Percentiles rank a stretch among this genome's conserved stretches.
phyloP scores from a whole-genome alignment of 2,113 vertebrate genomes.

The Polyodon spathula region DNA sequence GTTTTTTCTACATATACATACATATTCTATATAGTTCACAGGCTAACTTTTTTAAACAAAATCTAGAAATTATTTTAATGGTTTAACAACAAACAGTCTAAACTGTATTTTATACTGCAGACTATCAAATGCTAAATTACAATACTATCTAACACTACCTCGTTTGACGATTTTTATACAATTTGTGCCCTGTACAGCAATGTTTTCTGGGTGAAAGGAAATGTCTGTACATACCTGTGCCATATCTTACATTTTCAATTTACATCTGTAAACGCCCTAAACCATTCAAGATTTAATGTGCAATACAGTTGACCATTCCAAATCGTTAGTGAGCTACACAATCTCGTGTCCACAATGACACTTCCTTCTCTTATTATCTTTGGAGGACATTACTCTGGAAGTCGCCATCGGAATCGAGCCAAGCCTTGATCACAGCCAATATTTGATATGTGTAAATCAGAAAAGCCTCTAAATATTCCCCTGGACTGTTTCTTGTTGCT shows the following conservation, averaged over 20 bases:
- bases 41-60: too few relatives aligned
- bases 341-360: constrained; percentile 8
- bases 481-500: constrained; percentile 46
- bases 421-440: constrained; percentile 32
- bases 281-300: background rate
- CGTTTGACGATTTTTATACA: too few relatives aligned
- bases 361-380: constrained; percentile 20
- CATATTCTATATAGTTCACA: too few relatives aligned
- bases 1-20: too few relatives aligned
- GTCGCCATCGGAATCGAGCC: constrained; percentile 31
- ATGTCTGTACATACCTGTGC: too few relatives aligned
- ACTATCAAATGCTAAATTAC: too few relatives aligned
- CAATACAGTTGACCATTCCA: background rate
- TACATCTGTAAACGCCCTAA: background rate
- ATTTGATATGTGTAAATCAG: constrained; percentile 42
- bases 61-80: too few relatives aligned
- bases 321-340: background rate
- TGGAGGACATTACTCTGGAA: constrained; percentile 18
- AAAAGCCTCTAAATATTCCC: constrained; percentile 30
- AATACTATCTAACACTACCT: too few relatives aligned
- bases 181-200: too few relatives aligned
- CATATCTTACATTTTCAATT: background rate
- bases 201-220: too few relatives aligned
- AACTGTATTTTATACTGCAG: too few relatives aligned
- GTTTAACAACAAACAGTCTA: too few relatives aligned